These are phyloP conservation scores for Microcebus jonahi DNA, from an alignment of 2,113 vertebrate genomes.

Conservation along the genomic window DNA sequence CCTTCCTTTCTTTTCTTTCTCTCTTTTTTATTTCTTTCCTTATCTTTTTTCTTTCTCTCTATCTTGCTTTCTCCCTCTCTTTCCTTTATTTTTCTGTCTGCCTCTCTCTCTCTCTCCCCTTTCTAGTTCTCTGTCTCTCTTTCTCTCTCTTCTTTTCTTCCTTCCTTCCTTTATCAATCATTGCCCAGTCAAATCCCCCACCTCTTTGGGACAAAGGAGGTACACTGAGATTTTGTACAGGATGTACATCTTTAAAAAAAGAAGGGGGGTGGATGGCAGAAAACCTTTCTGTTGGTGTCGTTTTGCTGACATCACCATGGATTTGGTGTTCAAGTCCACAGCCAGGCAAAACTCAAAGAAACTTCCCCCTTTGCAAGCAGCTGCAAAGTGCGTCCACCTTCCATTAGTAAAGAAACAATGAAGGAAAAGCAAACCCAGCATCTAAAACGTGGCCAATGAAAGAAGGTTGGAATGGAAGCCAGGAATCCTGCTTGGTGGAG, in stretches of 20 bases:
- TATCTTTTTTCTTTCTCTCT: background rate
- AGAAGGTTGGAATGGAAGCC: conserved; percentile 90
- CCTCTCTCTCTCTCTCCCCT: background rate
- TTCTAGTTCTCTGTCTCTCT: too few species aligned
- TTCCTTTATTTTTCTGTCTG: accelerated
- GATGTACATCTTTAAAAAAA: background rate
- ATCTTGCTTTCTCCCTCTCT: background rate
- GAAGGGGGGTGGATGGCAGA: background rate
- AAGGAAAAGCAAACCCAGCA: conserved; percentile 86
- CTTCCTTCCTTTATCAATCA: conserved; percentile 21
- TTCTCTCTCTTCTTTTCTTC: background rate
- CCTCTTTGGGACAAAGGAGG: background rate
- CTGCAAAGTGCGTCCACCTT: conserved; percentile 81
- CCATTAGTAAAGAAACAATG: conserved; percentile 84
- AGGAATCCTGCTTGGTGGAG: conserved; percentile 92
- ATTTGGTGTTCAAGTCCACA: conserved; percentile 77
- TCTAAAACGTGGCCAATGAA: conserved; percentile 89
- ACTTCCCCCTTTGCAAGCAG: conserved; percentile 79
- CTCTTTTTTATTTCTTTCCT: background rate
- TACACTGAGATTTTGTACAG: background rate
- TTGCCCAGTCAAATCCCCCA: background rate
- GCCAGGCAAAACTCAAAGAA: conserved; percentile 80
- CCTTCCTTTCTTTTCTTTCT: too few species aligned
- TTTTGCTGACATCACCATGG: conserved; percentile 76
- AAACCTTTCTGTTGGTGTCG: conserved; percentile 74